phyloP scores from a whole-genome alignment of 1,140 invertebrate genomes.

The Chymomyza costata region DNA sequence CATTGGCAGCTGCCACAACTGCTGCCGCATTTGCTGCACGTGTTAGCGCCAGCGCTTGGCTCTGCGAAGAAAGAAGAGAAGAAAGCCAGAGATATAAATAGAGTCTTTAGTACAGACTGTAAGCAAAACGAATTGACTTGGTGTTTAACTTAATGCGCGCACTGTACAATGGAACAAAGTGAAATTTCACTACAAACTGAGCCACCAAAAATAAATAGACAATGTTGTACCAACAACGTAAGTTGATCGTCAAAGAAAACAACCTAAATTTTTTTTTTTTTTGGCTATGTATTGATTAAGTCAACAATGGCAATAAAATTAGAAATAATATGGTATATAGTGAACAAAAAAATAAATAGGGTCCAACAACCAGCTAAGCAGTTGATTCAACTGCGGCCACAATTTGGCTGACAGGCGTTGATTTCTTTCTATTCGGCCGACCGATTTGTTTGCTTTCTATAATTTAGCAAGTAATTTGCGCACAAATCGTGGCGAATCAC shows the following conservation, averaged over 20 bases:
- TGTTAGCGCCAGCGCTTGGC: slow-evolving; percentile 71
- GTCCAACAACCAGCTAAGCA: too few species aligned
- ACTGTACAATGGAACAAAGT: slow-evolving; percentile 6
- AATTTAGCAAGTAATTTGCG: slow-evolving; percentile 71
- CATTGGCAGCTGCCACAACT: slow-evolving; percentile 58
- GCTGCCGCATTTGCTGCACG: slow-evolving; percentile 65
- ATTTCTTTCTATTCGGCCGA: slow-evolving; percentile 64
- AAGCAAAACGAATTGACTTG: background rate
- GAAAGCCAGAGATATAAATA: slow-evolving; percentile 14
- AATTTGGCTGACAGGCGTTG: slow-evolving; percentile 57
- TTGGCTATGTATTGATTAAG: slow-evolving; percentile 74
- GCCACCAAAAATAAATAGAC: slow-evolving; percentile 29
- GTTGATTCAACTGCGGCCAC: slow-evolving; percentile 3
- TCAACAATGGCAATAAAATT: slow-evolving; percentile 54
- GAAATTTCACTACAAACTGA: slow-evolving; percentile 41
- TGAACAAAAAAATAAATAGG: too few species aligned
- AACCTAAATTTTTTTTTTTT: slow-evolving; percentile 67
- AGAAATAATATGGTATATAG: too few species aligned
- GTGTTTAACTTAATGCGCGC: slow-evolving; percentile 49
- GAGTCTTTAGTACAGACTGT: background rate
- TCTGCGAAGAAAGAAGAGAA: slow-evolving; percentile 38
- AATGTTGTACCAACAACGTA: slow-evolving; percentile 17
- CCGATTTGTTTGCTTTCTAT: slow-evolving; percentile 65
- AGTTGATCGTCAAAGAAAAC: slow-evolving; percentile 41
- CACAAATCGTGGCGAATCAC: slow-evolving; percentile 65